Evolutionary conservation across 92 coral and sea anemone species (phyloP), one percentile per base, ranked within the genome.

Genomic region (Porites rus): DNA sequence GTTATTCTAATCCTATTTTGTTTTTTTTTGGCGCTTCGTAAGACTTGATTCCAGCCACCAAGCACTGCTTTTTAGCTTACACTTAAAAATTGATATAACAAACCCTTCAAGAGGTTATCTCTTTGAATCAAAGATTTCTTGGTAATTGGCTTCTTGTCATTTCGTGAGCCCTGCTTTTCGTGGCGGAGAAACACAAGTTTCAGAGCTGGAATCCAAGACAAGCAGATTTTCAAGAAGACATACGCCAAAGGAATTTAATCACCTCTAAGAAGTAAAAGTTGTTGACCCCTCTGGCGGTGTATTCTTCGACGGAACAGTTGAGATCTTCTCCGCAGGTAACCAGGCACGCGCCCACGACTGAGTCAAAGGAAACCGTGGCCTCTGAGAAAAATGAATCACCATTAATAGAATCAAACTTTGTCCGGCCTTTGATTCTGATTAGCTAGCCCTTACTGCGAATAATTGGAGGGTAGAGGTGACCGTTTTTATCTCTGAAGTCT

Each of bases 211-310:
- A 71, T 38, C 46, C 46, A 4, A 38, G 46, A 38, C 46, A 38
- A 38, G 46, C 46, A 38, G 7, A 38, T 38, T 38, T 38, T 38
- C 46, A 38, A 4, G 46, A 38, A 4, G 46, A 4, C 46, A 38
- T 38, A 38, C 46, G 10, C 38, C 11, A 58, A 78, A 17, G 50
- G 52, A 69, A n/a, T 12, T 10, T 1, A 50, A 62, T 65, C 58
- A 96, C 99, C 99, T 96, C 99, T 59, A 93, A 79, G 92, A 92
- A 96, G 89, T 96, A 96, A 81, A 96, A 96, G 61, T 98, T 80
- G 76, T 95, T 94, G 25, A 91, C 84, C 75, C 93, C 97, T 65
- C 83, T 89, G 1, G 91, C 86, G 2, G 94, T 91, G 87, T 91
- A 95, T 24, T 91, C 86, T 17, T 90, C 92, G 16, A 95, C 70